Base-by-base conservation (phyloP, 2,888 invertebrate species). In the Galerucella pusilla region DNA sequence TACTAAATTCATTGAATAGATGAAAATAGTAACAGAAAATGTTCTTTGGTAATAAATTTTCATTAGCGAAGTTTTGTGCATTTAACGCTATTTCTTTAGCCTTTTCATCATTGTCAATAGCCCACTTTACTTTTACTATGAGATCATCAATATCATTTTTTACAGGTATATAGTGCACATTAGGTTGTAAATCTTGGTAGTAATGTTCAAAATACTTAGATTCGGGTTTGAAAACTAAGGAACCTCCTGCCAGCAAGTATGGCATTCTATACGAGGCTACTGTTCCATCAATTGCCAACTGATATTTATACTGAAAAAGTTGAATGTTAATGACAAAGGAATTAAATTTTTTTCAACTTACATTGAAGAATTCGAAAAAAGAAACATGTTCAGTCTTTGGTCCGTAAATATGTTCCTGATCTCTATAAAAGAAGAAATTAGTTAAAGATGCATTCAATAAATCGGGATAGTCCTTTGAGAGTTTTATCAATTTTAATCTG, bases 151-250 rank as follows among this genome's bases (percentile, higher is more conserved):
- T 89, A 87, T 98, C 94, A 64, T 90, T 88, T 83, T 93, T 92
- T 54, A 98, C 89, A 9, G 97, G 94, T 71, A 98, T 89, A 86
- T 93, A 99, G 88, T 99, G 98, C 81, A 91, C 89, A 88, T 92
- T 92, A 1, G 96, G 93, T 73, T 89, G 85, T 12, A 98, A 87
- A 80, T 94, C 90, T 57, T 90, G 88, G 85, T 99, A 99, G 88
- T 97, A 99, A 89, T 96, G 95, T 89, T 99, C 98, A 86, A 97
- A 96, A 88, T 96, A 98, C n/a, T 92, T 91, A 0, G 98, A 98
- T 42, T 95, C 92, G 88, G 97, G 97, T 88, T 99, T 99, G 14
- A 99, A 90, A 14, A 98, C 93, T 75, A 97, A 88, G 0, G 96
- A 93, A 83, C 96, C 95, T 1, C 98, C 97, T 63, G 92, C 95